Percentiles rank a stretch among this genome's conserved stretches.
Evolutionary conservation across 2,888 invertebrate genomes (phyloP).

Genomic region (Sepiola atlantica): DNA sequence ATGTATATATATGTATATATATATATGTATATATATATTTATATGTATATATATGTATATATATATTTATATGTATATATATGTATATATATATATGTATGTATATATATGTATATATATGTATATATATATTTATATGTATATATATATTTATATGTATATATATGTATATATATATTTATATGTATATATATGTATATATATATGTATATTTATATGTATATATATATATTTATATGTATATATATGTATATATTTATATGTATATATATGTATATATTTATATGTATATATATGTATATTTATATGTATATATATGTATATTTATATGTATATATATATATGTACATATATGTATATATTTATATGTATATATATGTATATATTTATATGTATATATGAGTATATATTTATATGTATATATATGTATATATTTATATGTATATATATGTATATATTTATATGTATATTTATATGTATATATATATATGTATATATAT

Average conservation of each 20-base stretch:
- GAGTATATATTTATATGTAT: not conserved
- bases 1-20: too few species aligned
- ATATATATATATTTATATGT: not conserved
- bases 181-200: not conserved
- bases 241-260: not conserved
- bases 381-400: not conserved
- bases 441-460: not conserved
- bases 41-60: too few species aligned
- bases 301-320: not conserved
- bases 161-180: too few species aligned
- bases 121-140: too few species aligned
- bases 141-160: too few species aligned
- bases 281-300: too few species aligned
- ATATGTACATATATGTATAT: not conserved
- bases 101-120: too few species aligned
- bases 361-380: not conserved
- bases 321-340: not conserved
- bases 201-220: not conserved
- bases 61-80: too few species aligned
- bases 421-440: not conserved
- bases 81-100: too few species aligned
- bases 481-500: too few species aligned
- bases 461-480: not conserved
- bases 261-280: not conserved
- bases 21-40: too few species aligned